Evolutionary conservation across 2,888 invertebrate species (phyloP), one percentile per base, ranked within the genome.

Genomic region (Folsomia candida): DNA sequence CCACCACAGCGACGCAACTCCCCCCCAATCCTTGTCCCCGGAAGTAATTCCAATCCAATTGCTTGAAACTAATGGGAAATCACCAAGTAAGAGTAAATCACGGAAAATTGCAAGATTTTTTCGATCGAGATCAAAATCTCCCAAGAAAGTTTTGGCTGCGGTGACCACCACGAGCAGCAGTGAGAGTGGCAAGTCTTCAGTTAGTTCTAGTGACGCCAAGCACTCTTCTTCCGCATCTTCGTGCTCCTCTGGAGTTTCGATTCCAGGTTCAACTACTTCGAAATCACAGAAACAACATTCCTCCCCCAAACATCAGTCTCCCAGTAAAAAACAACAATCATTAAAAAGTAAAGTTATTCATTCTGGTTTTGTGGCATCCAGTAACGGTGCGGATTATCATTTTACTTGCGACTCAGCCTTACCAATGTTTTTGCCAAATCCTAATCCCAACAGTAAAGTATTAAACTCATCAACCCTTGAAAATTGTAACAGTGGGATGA

Each of bases 101-200:
- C 62, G 79, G 11, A 80, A 78, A 70, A 77, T 80, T 70, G 73
- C 79, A 9, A 80, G 77, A 69, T 80, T 80, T 62, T 80, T 80
- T 58, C 71, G 79, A 0, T 70, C 75, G 51, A 67, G 79, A 11
- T 78, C 78, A 4, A 80, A 80, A 60, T 78, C 78, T 9, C 79
- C 79, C 6, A 79, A 80, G 67, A 80, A 72, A 22, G 67, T 57
- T 18, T 63, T n/a, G 24, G 22, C 51, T 2, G 28, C 71, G 18
- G 73, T 68, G 18, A 71, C 70, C 11, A 73, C 71, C 20, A 77
- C 72, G 11, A 79, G 77, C 51, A 78, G 78, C 51, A 78, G 78
- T 70, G 76, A 76, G 59, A 79, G 79, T 75, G 79, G 78, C 51
- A 80, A 80, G 47, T 80, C 78, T 20, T 80, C 79, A 2, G 65